Percentiles rank a stretch among this genome's conserved stretches.
Conservation (phyloP, 2,797 vertebrate species). For the Enteromius unitaeniatus region DNA sequence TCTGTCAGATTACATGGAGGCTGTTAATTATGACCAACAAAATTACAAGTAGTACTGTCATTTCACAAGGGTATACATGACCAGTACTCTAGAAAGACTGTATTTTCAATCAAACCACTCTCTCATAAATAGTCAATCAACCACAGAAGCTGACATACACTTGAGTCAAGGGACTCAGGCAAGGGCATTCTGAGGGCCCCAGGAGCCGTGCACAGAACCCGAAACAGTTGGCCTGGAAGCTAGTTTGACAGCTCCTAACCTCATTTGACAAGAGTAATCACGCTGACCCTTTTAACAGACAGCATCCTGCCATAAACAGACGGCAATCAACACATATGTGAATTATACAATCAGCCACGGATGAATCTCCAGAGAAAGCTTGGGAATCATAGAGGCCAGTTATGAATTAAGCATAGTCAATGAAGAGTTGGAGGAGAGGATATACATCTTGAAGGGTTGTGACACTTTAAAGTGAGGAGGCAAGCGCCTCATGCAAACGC, state of each 20-base stretch:
- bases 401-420: conserved; percentile 61
- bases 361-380: conserved; percentile 63
- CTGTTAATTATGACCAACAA: conserved; percentile 5
- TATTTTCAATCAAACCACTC: conserved; percentile 39
- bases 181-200: conserved; percentile 55
- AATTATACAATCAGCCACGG: conserved; percentile 68
- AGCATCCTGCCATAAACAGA: conserved; percentile 64
- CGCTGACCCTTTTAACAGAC: conserved; percentile 63
- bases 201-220: conserved; percentile 56
- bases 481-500: conserved; percentile 58
- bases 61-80: not conserved
- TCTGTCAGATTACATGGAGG: conserved; percentile 12
- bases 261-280: conserved; percentile 64
- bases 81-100: conserved; percentile 6
- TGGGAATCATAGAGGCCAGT: conserved; percentile 53
- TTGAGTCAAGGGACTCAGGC: conserved; percentile 48
- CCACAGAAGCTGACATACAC: conserved; percentile 48
- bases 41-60: not conserved
- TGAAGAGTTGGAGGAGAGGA: conserved; percentile 34
- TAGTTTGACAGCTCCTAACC: conserved; percentile 68
- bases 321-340: conserved; percentile 62
- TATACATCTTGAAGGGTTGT: conserved; percentile 49
- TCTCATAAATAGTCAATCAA: conserved; percentile 51
- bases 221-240: conserved; percentile 66
- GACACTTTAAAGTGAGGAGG: conserved; percentile 56